Evolutionary conservation across 2,113 vertebrate species (phyloP), one percentile per base, ranked within the genome.

Genomic region (Ammodytes dubius): DNA sequence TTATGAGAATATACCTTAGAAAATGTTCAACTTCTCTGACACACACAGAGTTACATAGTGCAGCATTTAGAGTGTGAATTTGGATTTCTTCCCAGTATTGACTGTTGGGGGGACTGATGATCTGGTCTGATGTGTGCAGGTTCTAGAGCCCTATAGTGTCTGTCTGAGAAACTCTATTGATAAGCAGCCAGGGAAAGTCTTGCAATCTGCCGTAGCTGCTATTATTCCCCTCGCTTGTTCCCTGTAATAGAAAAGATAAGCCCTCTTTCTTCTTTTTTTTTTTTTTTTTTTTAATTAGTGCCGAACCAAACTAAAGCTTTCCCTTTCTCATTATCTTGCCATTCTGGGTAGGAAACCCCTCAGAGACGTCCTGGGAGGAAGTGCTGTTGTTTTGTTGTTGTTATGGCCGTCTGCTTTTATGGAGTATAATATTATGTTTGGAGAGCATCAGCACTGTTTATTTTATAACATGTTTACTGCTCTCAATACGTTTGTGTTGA

Each of bases 231-330:
- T 73, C 74, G 67, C 70, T 79, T 74, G 79, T 65, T 58, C 84
- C 83, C 69, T 53, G 63, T 85, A 93, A 90, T 88, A 80, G 73
- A 88, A 91, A 89, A 90, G 90, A 90, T 91, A 90, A 90, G 89
- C 89, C 83, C 64, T 74, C 52, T 37, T 82, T 27, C 27, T 27
- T 27, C 27, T 27, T 27, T 27, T 27, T 27, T 27, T 27, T 27
- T 27, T 27, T 27, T 27, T 1, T 27, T 71, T 89, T 92, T 90
- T 93, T 93, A 93, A 95, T 93, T 93, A 93, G 91, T 78, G 84
- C 81, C 74, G 83, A 89, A 82, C 78, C 81, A 84, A 87, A 90
- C 71, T 79, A 89, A 92, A 87, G 79, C 81, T 78, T 27, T 89
- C 81, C 82, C 80, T 87, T 90, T 92, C 91, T 93, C 79, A 89